Percentiles rank a stretch among this genome's conserved stretches.
These are phyloP conservation scores for Argyrosomus regius DNA, from an alignment of 2,797 vertebrate species.

Conservation along the genomic window DNA sequence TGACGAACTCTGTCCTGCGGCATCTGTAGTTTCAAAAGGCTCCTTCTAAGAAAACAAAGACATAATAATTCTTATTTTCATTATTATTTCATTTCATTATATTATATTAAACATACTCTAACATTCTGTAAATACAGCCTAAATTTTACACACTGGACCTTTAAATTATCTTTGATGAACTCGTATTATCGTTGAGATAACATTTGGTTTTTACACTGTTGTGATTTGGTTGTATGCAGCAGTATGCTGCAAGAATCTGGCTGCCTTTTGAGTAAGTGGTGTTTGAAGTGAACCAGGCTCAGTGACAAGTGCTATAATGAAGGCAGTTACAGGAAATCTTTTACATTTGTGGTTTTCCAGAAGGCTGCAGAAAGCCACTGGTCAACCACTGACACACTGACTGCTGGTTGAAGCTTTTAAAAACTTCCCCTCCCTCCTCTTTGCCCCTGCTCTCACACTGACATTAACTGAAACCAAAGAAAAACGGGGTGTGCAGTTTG, in stretches of 20 bases:
- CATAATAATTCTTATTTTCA: no score
- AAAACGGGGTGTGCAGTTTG: not conserved
- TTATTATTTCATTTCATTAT: no score
- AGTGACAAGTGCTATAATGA: constrained; percentile 49
- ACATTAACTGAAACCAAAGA: constrained; percentile 19
- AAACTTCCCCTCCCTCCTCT: constrained; percentile 12
- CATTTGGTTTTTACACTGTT: not conserved
- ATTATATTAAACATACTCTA: no score
- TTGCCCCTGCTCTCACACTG: constrained; percentile 29
- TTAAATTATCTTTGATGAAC: constrained; percentile 1
- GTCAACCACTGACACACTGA: constrained; percentile 61
- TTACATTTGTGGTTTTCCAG: constrained; percentile 57
- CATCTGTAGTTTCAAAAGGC: no score
- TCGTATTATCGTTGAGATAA: not conserved
- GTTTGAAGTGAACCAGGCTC: constrained; percentile 24
- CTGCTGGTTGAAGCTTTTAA: constrained; percentile 18
- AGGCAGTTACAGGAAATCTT: constrained; percentile 46
- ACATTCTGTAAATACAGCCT: no score
- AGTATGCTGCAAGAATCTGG: not conserved
- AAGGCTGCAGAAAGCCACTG: constrained; percentile 39
- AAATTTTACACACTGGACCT: no score
- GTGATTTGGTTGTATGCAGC: not conserved
- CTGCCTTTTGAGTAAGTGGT: not conserved
- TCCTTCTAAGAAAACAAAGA: no score
- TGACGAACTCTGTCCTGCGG: no score